Evolutionary conservation across 2,888 invertebrate genomes (phyloP), one percentile per base, ranked within the genome.

Genomic region (Drosophila suboccidentalis): DNA sequence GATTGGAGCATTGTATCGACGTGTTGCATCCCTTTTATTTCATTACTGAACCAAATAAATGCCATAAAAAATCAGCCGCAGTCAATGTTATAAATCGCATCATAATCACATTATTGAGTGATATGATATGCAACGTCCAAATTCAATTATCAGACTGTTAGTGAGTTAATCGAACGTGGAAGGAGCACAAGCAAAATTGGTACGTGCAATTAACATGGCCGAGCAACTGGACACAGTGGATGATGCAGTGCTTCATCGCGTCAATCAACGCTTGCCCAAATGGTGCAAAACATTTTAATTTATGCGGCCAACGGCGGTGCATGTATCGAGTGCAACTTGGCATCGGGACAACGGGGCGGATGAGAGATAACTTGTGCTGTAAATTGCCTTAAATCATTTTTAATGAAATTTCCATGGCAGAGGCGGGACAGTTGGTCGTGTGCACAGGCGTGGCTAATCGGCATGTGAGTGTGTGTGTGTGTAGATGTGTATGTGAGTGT

Each of bases 361-460:
- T 57, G 47, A 41, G 57, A 38, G 73, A 17, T 63, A 75, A 60
- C 71, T 67, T 75, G 65, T 64, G 60, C 69, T 54, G 78, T 68
- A 77, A 83, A 81, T 71, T 81, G 83, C 81, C 73, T 87, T 80
- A 85, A 87, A 89, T 87, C 75, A 81, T 76, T 81, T 89, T 89
- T 85, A 87, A 89, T 89, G 83, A 85, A 87, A 87, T 89, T 80
- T 78, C 62, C 80, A 73, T 65, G 51, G 50, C 17, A 22, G 47
- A 66, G 63, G 51, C 50, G 49, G 32, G n/a, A 49, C 55, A 58
- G 57, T 53, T 60, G 61, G 34, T 44, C 64, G 43, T 67, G 17
- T 38, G 22, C 15, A 62, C 41, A 61, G 63, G 49, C 57, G 60
- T 60, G 47, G 81, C 81, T 82, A 82, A 82, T 76, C 78, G 61